A percentile compares a stretch with the other conserved stretches of the same genome.
These are phyloP conservation scores for Babyrousa celebensis DNA, from an alignment of 2,797 vertebrate genomes.

Conservation along the genomic window DNA sequence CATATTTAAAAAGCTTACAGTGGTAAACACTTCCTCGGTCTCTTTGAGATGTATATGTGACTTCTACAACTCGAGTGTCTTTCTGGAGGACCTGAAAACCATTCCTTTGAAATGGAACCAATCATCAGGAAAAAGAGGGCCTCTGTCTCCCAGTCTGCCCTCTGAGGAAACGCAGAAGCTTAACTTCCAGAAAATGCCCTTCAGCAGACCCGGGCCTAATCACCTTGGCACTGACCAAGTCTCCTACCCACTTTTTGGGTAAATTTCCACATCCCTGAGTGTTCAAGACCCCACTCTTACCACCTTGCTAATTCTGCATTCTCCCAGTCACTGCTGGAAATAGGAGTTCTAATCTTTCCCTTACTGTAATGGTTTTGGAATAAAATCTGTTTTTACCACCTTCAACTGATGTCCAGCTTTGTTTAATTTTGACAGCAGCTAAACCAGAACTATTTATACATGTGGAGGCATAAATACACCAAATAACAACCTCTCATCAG, in stretches of 20 bases:
- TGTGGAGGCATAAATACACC: background rate
- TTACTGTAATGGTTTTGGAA: background rate
- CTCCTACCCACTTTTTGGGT: background rate
- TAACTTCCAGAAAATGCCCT: background rate
- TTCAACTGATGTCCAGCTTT: background rate
- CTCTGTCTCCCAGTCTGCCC: background rate
- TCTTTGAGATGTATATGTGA: background rate
- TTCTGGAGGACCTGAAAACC: slow-evolving; percentile 3
- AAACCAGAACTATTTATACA: background rate
- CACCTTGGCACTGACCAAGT: background rate
- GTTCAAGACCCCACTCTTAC: no score
- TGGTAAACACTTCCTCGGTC: background rate
- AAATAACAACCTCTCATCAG: slow-evolving; percentile 24
- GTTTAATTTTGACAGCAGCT: background rate
- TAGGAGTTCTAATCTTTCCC: background rate
- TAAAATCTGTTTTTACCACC: background rate
- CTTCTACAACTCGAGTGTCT: background rate
- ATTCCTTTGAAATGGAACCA: slow-evolving; percentile 28
- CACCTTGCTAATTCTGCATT: no score
- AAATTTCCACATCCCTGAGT: background rate
- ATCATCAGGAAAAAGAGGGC: background rate
- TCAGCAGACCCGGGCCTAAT: background rate
- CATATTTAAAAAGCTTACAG: slow-evolving; percentile 7
- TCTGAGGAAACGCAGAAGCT: background rate
- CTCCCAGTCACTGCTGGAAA: background rate